These are phyloP conservation scores for Mormoops blainvillei DNA, from an alignment of 2,113 vertebrate species.

Conservation along the genomic window DNA sequence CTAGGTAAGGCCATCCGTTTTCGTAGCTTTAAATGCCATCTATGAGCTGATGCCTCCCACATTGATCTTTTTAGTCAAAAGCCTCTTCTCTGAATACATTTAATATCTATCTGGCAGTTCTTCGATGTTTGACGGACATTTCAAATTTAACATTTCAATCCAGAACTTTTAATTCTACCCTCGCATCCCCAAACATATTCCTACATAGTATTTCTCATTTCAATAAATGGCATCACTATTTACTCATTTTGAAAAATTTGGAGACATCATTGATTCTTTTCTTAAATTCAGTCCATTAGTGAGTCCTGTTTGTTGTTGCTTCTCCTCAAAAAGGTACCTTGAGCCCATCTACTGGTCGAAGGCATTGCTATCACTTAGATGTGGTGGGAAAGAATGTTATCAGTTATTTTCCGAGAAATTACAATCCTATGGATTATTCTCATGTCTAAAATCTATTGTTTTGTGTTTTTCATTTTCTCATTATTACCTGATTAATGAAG, in stretches of 20 bases:
- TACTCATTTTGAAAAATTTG: not conserved
- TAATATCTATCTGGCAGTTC: not conserved
- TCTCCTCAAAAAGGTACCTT: not conserved
- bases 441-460: not conserved
- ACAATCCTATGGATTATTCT: not conserved
- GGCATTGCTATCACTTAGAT: not conserved
- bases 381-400: not conserved
- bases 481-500: not conserved
- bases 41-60: not conserved
- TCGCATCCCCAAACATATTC: not conserved
- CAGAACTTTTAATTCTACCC: not conserved
- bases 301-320: not conserved
- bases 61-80: not conserved
- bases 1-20: not conserved
- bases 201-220: not conserved
- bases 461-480: not conserved
- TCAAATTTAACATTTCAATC: not conserved
- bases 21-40: not conserved
- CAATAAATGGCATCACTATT: not conserved
- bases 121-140: not conserved
- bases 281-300: not conserved
- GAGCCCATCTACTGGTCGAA: not conserved
- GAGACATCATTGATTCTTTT: not conserved
- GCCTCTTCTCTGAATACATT: not conserved
- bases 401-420: not conserved